These are phyloP conservation scores for Ylistrum balloti DNA, from an alignment of 1,140 invertebrate genomes.

Conservation along the genomic window DNA sequence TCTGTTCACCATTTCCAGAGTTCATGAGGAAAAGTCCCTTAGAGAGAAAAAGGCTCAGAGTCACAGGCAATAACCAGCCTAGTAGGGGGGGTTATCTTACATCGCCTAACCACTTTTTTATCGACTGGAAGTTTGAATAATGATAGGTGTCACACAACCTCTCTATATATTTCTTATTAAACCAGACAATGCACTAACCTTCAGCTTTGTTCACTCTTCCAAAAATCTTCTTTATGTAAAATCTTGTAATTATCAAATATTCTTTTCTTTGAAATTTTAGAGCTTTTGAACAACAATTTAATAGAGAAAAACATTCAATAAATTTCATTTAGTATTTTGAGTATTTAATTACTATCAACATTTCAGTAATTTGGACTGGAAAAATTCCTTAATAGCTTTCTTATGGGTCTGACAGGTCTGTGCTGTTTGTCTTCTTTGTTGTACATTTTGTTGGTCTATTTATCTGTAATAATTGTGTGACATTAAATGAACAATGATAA, in stretches of 20 bases:
- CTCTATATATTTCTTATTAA: background rate
- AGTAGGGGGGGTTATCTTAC: slow-evolving; percentile 6
- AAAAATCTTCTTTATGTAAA: background rate
- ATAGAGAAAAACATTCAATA: slow-evolving; percentile 36
- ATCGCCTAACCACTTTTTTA: background rate
- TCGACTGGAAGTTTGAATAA: slow-evolving; percentile 28
- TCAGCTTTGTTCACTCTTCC: slow-evolving; percentile 16
- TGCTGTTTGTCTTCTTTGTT: background rate
- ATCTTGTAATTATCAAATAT: slow-evolving; percentile 30
- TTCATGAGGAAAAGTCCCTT: too few relatives aligned
- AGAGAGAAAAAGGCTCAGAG: too few relatives aligned
- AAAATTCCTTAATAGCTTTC: background rate
- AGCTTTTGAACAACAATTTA: slow-evolving; percentile 35
- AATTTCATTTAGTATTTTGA: background rate
- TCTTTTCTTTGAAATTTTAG: slow-evolving; percentile 21
- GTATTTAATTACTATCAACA: slow-evolving; percentile 8
- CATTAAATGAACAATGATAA: background rate
- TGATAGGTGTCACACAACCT: slow-evolving; percentile 32
- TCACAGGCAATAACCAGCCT: background rate
- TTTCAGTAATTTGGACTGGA: background rate
- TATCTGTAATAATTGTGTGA: background rate
- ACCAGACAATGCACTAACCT: background rate
- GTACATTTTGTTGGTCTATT: background rate
- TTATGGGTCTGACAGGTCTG: background rate
- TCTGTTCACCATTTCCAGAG: too few relatives aligned